These are phyloP conservation scores for Physella acuta DNA, from an alignment of 1,140 invertebrate species.

Conservation along the genomic window DNA sequence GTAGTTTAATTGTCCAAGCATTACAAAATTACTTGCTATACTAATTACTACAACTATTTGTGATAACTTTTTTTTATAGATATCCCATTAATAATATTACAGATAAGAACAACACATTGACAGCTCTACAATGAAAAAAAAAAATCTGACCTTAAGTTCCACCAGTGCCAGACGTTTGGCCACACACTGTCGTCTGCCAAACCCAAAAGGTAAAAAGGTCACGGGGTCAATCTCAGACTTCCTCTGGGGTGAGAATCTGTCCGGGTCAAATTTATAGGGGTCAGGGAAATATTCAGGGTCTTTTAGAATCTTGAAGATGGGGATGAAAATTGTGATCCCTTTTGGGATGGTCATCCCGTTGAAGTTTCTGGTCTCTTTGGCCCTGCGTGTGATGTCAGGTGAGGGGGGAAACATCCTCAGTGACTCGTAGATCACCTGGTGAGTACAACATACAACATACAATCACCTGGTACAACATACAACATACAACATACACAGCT, in stretches of 20 bases:
- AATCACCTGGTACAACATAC: neutral
- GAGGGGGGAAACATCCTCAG: conserved; percentile 33
- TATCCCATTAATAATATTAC: neutral
- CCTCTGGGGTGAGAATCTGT: conserved; percentile 37
- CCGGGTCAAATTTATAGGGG: conserved; percentile 59
- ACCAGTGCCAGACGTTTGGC: conserved; percentile 8
- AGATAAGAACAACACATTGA: too few species aligned
- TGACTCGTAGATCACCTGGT: conserved; percentile 31
- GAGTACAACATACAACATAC: neutral
- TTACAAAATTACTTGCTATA: too few species aligned
- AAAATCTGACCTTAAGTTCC: conserved; percentile 1
- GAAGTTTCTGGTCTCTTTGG: conserved; percentile 31
- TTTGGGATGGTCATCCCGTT: conserved; percentile 62
- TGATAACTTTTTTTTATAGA: too few species aligned
- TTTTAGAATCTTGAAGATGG: conserved; percentile 63
- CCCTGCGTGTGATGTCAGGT: conserved; percentile 31
- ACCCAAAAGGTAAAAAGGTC: conserved; percentile 12
- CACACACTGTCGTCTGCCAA: conserved; percentile 15
- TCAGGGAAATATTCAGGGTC: conserved; percentile 59
- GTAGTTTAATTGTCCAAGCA: too few species aligned
- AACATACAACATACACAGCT: neutral
- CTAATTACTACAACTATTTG: too few species aligned
- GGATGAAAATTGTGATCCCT: conserved; percentile 60
- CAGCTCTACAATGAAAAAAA: neutral
- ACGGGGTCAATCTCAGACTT: neutral